Evolutionary conservation across 2,113 vertebrate species (phyloP).

Genomic region (Cichladusa arquata): DNA sequence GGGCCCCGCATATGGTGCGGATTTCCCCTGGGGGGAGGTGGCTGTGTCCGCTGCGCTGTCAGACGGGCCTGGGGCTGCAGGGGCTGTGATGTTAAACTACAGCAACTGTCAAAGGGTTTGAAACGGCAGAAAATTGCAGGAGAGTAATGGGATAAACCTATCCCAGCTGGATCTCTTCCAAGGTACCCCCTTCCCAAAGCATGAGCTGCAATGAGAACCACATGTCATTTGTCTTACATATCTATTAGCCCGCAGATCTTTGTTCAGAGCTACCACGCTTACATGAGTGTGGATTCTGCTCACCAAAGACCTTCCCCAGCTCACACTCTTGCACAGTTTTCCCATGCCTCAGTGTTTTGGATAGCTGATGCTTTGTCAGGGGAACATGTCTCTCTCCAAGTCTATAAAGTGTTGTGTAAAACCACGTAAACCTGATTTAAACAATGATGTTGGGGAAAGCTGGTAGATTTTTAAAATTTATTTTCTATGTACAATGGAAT

Average conservation of each 20-base stretch:
- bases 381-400: background rate
- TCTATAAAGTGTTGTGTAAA: constrained; percentile 16
- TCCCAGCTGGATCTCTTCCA: constrained; percentile 47
- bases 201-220: constrained; percentile 57
- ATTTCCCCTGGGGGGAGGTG: constrained; percentile 4
- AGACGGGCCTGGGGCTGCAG: constrained; percentile 45
- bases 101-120: constrained; percentile 61
- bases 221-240: constrained; percentile 61
- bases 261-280: constrained; percentile 52
- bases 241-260: constrained; percentile 63
- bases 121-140: constrained; percentile 56
- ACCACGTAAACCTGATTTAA: constrained; percentile 20
- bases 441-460: background rate
- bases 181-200: constrained; percentile 44
- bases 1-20: background rate
- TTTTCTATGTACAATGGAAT: background rate
- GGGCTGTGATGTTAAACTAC: constrained; percentile 61
- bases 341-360: constrained; percentile 2
- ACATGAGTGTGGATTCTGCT: background rate
- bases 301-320: background rate
- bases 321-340: background rate
- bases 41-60: constrained; percentile 49
- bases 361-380: constrained; percentile 15
- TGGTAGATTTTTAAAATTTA: background rate
- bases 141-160: constrained; percentile 68